Evolutionary conservation across 2,797 vertebrate species (phyloP).

Genomic region (Enteromius viviparus): DNA sequence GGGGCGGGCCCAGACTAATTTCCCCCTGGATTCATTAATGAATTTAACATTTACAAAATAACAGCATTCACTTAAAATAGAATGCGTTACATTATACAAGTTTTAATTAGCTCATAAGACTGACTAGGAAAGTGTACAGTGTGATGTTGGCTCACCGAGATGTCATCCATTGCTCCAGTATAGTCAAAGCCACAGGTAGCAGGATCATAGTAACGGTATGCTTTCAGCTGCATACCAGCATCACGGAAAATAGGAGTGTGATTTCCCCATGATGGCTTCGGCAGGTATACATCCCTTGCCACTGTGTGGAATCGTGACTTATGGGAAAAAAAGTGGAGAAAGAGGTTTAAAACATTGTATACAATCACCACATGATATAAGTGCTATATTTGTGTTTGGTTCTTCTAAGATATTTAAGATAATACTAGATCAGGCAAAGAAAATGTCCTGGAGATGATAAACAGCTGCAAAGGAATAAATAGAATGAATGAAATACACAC

Average conservation of each 20-base stretch:
- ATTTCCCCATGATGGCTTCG: constrained; percentile 97
- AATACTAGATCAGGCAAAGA: background rate
- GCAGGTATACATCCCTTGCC: constrained; percentile 89
- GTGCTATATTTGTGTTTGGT: background rate
- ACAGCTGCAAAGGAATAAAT: background rate
- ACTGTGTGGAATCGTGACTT: constrained; percentile 91
- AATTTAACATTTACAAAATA: background rate
- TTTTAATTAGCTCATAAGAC: background rate
- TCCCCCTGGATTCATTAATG: background rate
- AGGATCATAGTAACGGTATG: constrained; percentile 94
- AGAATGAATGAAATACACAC: constrained; percentile 73
- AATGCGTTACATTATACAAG: background rate
- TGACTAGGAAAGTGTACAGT: background rate
- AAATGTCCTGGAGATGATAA: background rate
- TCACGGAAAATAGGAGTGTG: constrained; percentile 98
- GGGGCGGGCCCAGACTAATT: no score
- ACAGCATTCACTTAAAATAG: background rate
- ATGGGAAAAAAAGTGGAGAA: background rate
- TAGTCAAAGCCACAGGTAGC: constrained; percentile 96
- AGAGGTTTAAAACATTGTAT: background rate
- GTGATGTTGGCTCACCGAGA: constrained; percentile 83
- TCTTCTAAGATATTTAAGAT: background rate
- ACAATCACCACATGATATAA: background rate
- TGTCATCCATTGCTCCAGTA: constrained; percentile 91
- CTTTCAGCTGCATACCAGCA: constrained; percentile 91